Conservation (phyloP, 2,888 invertebrate genomes). For the Aspidapion aeneum region DNA sequence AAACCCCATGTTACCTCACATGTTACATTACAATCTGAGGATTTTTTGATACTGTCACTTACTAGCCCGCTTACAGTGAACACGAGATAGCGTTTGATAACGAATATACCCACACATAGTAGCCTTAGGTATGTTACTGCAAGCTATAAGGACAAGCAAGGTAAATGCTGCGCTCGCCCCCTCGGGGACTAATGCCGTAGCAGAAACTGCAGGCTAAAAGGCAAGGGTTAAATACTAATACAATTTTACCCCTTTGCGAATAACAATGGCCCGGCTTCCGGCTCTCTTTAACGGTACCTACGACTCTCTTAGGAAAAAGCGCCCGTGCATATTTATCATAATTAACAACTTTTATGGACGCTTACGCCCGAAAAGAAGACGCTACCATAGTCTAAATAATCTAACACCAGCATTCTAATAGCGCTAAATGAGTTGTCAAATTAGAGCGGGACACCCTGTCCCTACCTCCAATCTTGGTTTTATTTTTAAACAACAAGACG, state of each 20-base stretch:
- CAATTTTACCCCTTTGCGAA: slow-evolving; percentile 47
- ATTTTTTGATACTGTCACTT: too few species aligned
- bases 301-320: slow-evolving; percentile 51
- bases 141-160: slow-evolving; percentile 24
- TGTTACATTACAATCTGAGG: too few species aligned
- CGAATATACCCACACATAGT: slow-evolving; percentile 34
- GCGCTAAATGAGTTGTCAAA: too few species aligned
- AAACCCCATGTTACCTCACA: too few species aligned
- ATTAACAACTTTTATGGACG: slow-evolving; percentile 51
- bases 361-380: slow-evolving; percentile 44
- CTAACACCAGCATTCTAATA: too few species aligned
- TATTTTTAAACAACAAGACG: too few species aligned
- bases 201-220: slow-evolving; percentile 48
- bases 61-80: too few species aligned
- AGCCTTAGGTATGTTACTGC: slow-evolving; percentile 27
- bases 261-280: slow-evolving; percentile 49
- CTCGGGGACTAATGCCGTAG: background rate
- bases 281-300: slow-evolving; percentile 38
- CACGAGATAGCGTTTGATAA: slow-evolving; percentile 36
- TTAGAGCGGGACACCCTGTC: too few species aligned
- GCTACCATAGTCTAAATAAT: too few species aligned
- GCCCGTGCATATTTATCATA: slow-evolving; percentile 50
- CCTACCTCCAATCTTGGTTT: too few species aligned
- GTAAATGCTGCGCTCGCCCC: slow-evolving; percentile 16
- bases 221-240: slow-evolving; percentile 51